Evolutionary conservation across 2,797 vertebrate genomes (phyloP), one percentile per base, ranked within the genome.

Genomic region (Ambastaia sidthimunki): DNA sequence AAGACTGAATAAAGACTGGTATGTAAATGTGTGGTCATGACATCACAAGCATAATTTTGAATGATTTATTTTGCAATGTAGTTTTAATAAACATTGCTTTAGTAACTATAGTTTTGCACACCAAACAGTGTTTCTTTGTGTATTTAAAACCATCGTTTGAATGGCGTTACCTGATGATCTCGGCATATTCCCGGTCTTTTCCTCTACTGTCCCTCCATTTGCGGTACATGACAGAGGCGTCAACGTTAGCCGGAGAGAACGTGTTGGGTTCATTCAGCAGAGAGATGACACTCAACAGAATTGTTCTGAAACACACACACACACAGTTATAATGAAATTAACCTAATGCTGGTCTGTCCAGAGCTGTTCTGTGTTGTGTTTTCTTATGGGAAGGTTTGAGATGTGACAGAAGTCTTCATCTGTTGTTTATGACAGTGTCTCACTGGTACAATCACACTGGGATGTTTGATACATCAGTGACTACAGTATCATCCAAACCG

Each of bases 181-280:
- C 97, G 0, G 95, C 96, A 85, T 99, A 99, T 85, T 99, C 97
- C 59, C 94, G 89, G 90, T 99, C 97, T 88, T 94, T 96, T 82
- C 96, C 97, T 89, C 97, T 97, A 90, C 97, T 98, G 86, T 99
- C 97, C 74, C 96, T 95, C 97, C 97, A 99, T 80, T 95, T 98
- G 85, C 97, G 92, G 92, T 98, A 99, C 97, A 99, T 99, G 87
- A 99, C 97, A 0, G 97, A 99, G 1, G 97, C 97, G 0, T 99
- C 97, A 72, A 99, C 97, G 0, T 98, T 99, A 85, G 97, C 97
- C 0, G 97, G 97, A 0, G 97, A 98, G 78, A 97, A 99, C 0
- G 97, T 98, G 94, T 98, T 98, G 63, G 97, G 97, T 82, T 99
- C 97, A 0, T 98, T 98, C 79, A 98, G 92, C 78, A 98, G 91